Percentiles rank a stretch among this genome's conserved stretches.
phyloP scores from a whole-genome alignment of 1,140 invertebrate species.

The Papilio helenus region DNA sequence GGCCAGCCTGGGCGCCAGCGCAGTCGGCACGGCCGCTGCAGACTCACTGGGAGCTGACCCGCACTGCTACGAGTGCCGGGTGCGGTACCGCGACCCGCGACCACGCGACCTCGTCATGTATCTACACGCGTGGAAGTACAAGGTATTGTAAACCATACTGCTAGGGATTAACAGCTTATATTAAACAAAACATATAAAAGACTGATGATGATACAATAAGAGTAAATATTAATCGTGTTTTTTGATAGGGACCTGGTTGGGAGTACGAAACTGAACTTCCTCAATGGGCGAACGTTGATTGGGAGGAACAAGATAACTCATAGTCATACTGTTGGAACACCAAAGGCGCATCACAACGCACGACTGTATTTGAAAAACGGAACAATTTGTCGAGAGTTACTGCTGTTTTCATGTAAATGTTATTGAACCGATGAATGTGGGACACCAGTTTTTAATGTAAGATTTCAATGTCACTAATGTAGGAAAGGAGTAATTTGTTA shows the following conservation, averaged over 20 bases:
- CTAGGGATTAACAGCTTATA: background rate
- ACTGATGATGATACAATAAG: background rate
- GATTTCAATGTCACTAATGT: background rate
- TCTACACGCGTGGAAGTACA: constrained; percentile 96
- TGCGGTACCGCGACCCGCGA: constrained; percentile 94
- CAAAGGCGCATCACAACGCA: constrained; percentile 59
- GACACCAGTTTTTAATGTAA: constrained; percentile 5
- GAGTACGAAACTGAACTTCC: constrained; percentile 94
- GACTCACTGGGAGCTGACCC: constrained; percentile 88
- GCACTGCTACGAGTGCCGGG: constrained; percentile 96
- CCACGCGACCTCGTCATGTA: constrained; percentile 97
- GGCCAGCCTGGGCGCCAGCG: constrained; percentile 37
- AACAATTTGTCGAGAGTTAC: background rate
- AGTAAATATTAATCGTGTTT: constrained; percentile 5
- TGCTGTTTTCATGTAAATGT: constrained; percentile 1
- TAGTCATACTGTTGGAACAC: constrained; percentile 68
- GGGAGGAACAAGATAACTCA: constrained; percentile 85
- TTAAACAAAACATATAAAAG: background rate
- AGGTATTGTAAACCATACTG: constrained; percentile 78
- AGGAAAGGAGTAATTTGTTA: background rate
- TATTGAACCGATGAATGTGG: background rate
- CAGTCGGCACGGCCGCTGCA: background rate
- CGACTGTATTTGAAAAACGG: constrained; percentile 31
- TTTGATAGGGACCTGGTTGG: constrained; percentile 92
- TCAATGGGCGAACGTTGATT: constrained; percentile 93